Evolutionary conservation across 2,113 vertebrate species (phyloP), one percentile per base, ranked within the genome.

Genomic region (Passerina amoena): DNA sequence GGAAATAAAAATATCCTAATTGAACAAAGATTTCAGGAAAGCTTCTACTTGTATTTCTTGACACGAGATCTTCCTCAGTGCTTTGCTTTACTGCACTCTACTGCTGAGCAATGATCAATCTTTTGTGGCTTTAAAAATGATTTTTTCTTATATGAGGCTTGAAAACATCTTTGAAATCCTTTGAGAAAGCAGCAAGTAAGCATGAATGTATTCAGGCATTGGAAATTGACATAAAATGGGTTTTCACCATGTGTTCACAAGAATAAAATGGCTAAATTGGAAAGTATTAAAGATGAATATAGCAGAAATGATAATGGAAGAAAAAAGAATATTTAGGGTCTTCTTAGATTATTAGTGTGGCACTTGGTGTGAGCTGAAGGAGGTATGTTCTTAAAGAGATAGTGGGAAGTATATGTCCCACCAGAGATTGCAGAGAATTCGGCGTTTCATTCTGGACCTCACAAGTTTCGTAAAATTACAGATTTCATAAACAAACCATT

Each of bases 401-500:
- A 81, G 96, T 78, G 57, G 88, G 90, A 90, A 93, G 82, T 96
- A 13, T 45, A 72, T 63, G 83, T 92, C 60, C 90, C 70, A 90
- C 73, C 10, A 40, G 84, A 94, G 86, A 66, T 7, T 86, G 90
- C 11, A 30, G 65, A 68, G 64, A 86, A 88, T 60, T 59, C 40
- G 4, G 37, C 82, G 16, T 96, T 95, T 97, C 75, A 60, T 91
- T 76, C 59, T 70, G 91, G 97, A 98, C 97, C 96, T 93, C 97
- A 95, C 98, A 98, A 96, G 96, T 93, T 94, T 88, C 10, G 90
- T 94, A 96, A 96, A 97, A 97, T 95, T 96, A 96, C 65, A 92
- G 90, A 92, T 95, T 97, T 97, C 78, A 85, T 98, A 98, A 98
- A 98, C 98, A 98, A 97, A 97, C 89, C 80, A 78, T 97, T 98